Evolutionary conservation across 2,113 vertebrate genomes (phyloP).

Genomic region (Tragelaphus strepsiceros): DNA sequence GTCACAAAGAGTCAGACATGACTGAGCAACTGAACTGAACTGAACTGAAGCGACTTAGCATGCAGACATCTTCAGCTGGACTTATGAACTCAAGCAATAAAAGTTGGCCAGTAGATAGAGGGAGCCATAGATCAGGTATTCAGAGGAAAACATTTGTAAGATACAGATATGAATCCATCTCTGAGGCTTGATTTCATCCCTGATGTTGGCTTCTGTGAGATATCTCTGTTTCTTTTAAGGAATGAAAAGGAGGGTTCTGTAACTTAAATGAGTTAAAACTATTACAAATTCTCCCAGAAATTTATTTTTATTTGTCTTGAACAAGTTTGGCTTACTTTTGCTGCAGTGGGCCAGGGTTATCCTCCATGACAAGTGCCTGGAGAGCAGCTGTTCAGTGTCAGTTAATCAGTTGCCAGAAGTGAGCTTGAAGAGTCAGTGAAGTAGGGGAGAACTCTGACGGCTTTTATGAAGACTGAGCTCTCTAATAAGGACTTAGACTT

Average conservation of each 20-base stretch:
- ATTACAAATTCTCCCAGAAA: background rate
- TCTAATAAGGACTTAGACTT: background rate
- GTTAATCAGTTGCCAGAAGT: background rate
- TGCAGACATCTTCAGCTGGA: background rate
- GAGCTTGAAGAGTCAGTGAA: background rate
- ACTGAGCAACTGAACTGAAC: too few species aligned
- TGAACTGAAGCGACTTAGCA: background rate
- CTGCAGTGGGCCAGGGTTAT: background rate
- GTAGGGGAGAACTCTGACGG: background rate
- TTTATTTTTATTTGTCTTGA: background rate
- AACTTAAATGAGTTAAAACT: background rate
- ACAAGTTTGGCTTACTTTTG: background rate
- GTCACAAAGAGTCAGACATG: background rate
- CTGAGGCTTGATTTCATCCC: background rate
- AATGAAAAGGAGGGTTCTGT: background rate
- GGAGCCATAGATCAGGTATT: background rate
- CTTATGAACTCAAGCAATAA: background rate
- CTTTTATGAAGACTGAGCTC: background rate
- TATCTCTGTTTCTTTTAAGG: background rate
- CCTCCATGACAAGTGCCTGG: background rate
- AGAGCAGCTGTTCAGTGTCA: background rate
- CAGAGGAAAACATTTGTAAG: background rate
- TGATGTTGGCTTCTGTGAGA: background rate
- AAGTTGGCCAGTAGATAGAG: background rate
- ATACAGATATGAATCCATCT: background rate